Conservation (phyloP, 2,113 vertebrate species). For the Tauraco erythrolophus region DNA sequence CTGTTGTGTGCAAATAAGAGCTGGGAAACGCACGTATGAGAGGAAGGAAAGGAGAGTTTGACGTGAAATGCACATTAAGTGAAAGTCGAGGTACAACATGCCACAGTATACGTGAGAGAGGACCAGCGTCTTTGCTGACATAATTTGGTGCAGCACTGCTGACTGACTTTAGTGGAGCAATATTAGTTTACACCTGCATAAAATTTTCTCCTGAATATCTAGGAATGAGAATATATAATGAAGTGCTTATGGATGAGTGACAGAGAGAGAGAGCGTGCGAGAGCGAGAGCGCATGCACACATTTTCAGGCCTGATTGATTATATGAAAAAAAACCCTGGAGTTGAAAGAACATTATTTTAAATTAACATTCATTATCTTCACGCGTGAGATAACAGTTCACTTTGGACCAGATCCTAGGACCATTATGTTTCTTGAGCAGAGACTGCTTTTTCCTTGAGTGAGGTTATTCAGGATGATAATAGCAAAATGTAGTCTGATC, state of each 20-base stretch:
- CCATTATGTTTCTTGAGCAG: slow-evolving; percentile 12
- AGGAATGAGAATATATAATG: slow-evolving; percentile 14
- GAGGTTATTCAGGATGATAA: background rate
- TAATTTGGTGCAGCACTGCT: background rate
- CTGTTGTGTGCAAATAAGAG: background rate
- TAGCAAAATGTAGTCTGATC: slow-evolving; percentile 11
- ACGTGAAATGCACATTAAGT: background rate
- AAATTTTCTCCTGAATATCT: background rate
- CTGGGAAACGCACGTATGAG: background rate
- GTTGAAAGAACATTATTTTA: slow-evolving; percentile 63
- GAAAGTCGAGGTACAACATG: background rate
- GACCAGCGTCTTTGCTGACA: background rate
- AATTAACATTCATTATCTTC: slow-evolving; percentile 65
- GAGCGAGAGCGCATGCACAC: background rate
- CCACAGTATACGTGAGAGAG: background rate
- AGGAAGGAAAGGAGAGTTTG: background rate
- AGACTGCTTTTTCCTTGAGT: slow-evolving; percentile 14
- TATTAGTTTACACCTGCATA: slow-evolving; percentile 33
- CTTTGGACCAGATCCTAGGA: slow-evolving; percentile 52
- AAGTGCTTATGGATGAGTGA: background rate
- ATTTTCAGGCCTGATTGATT: slow-evolving; percentile 58
- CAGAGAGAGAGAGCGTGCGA: background rate
- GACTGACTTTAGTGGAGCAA: background rate
- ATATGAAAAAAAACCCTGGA: background rate
- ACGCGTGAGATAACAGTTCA: slow-evolving; percentile 49